phyloP scores from a whole-genome alignment of 2,888 invertebrate genomes.

The Agapetus fuscipes region DNA sequence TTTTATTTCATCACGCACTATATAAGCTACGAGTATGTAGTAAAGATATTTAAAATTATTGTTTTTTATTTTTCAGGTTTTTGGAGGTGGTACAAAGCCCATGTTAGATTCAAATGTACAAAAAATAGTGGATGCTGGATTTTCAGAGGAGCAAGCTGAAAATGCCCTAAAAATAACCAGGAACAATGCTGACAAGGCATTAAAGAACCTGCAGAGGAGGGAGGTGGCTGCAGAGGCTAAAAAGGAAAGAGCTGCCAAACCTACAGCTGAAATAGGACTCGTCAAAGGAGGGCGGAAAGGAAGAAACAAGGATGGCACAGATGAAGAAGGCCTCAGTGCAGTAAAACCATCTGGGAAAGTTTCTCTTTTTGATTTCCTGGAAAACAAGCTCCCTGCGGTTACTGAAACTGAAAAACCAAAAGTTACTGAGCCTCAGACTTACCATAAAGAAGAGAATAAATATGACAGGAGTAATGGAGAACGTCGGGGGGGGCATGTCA shows the following conservation, averaged over 20 bases:
- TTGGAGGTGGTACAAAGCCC: slow-evolving; percentile 57
- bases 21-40: too few relatives aligned
- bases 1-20: too few relatives aligned
- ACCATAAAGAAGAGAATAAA: slow-evolving; percentile 21
- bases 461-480: slow-evolving; percentile 22
- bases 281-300: slow-evolving; percentile 37
- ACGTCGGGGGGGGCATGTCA: slow-evolving; percentile 26
- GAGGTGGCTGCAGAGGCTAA: slow-evolving; percentile 39
- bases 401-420: slow-evolving; percentile 36
- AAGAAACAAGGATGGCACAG: slow-evolving; percentile 39
- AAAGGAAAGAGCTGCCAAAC: slow-evolving; percentile 37
- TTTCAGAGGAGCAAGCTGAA: slow-evolving; percentile 65
- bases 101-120: slow-evolving; percentile 67
- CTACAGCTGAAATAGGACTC: slow-evolving; percentile 28
- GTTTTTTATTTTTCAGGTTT: slow-evolving; percentile 33
- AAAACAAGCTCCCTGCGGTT: slow-evolving; percentile 61
- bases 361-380: slow-evolving; percentile 73
- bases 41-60: too few relatives aligned
- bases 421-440: slow-evolving; percentile 17
- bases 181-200: slow-evolving; percentile 65
- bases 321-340: slow-evolving; percentile 44
- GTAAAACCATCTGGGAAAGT: slow-evolving; percentile 72
- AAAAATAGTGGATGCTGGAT: slow-evolving; percentile 72
- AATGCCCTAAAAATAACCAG: slow-evolving; percentile 59
- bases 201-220: slow-evolving; percentile 54